A percentile compares a stretch with the other conserved stretches of the same genome.
Conservation (phyloP, 2,888 invertebrate species). For the Nomada ruficornis region DNA sequence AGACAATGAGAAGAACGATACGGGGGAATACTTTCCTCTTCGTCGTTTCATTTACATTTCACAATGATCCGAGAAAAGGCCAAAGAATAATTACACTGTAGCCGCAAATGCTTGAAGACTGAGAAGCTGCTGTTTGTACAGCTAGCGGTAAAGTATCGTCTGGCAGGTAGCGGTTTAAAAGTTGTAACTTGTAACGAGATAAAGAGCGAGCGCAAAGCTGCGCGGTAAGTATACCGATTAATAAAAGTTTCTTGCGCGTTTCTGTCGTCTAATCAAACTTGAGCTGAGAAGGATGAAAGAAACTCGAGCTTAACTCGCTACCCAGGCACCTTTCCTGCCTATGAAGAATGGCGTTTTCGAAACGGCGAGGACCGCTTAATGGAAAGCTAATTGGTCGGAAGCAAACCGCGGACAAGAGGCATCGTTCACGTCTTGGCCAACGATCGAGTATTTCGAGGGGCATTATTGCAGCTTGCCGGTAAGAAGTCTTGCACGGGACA, state of each 20-base stretch:
- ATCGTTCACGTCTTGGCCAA: not conserved
- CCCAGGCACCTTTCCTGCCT: conserved; percentile 5
- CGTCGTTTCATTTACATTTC: too few relatives aligned
- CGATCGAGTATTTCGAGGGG: conserved; percentile 42
- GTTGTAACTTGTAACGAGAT: conserved; percentile 37
- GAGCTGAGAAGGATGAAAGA: not conserved
- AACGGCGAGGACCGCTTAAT: conserved; percentile 26
- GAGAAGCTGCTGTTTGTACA: conserved; percentile 17
- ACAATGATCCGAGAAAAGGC: too few relatives aligned
- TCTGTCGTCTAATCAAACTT: conserved; percentile 42
- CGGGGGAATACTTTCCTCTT: not conserved
- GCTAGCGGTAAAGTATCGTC: conserved; percentile 25
- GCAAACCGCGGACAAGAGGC: too few relatives aligned
- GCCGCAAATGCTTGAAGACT: conserved; percentile 1
- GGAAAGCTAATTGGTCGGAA: conserved; percentile 29
- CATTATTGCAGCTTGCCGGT: conserved; percentile 75
- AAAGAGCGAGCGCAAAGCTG: conserved; percentile 23
- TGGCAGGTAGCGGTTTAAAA: conserved; percentile 21
- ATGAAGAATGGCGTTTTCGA: conserved; percentile 35
- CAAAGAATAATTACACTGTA: not conserved
- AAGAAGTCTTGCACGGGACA: conserved; percentile 64
- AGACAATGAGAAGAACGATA: conserved; percentile 49
- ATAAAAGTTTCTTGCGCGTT: conserved; percentile 45
- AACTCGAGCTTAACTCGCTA: conserved; percentile 13
- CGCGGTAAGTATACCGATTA: conserved; percentile 47